Conservation (phyloP, 1,140 invertebrate species). For the Zaprionus davidi region DNA sequence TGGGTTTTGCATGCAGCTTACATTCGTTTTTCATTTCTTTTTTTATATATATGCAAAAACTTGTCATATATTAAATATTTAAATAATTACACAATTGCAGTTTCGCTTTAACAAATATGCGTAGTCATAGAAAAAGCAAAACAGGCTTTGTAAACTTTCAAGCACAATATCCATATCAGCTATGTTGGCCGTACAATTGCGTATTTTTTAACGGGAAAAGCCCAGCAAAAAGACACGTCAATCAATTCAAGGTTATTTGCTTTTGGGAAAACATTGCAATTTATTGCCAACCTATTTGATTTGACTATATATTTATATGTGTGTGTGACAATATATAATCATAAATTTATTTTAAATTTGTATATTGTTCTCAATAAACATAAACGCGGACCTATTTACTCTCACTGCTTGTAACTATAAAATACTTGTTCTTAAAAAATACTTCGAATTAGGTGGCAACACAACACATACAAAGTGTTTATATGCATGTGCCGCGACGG, state of each 20-base stretch:
- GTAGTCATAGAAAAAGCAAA: background rate
- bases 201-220: background rate
- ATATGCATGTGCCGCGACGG: constrained; percentile 20
- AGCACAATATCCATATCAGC: background rate
- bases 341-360: background rate
- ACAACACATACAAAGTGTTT: constrained; percentile 9
- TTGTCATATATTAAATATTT: too few relatives aligned
- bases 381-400: background rate
- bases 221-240: background rate
- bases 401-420: constrained; percentile 14
- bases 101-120: background rate
- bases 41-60: too few relatives aligned
- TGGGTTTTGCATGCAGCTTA: too few relatives aligned
- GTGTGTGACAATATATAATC: background rate
- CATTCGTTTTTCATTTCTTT: too few relatives aligned
- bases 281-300: background rate
- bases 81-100: too few relatives aligned
- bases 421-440: constrained; percentile 3
- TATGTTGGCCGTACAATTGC: background rate
- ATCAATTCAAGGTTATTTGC: background rate
- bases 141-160: background rate
- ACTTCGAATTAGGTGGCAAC: constrained; percentile 18
- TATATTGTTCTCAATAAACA: background rate
- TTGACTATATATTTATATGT: background rate
- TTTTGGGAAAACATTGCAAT: background rate